Base-by-base conservation (phyloP, 2,888 invertebrate genomes). In the Campoplex nolae region DNA sequence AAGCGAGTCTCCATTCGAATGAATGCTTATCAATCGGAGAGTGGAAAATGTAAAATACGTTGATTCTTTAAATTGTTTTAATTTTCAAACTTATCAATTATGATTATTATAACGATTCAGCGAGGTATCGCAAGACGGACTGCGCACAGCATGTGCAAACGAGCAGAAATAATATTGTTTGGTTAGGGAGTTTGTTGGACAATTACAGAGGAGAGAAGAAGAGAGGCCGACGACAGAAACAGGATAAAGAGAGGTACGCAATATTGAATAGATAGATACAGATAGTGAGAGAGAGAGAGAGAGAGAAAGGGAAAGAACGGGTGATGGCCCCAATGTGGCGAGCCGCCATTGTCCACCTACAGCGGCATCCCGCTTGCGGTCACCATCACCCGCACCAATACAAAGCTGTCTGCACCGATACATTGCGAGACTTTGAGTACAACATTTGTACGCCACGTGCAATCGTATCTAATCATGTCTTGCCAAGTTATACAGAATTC, bases 141-240 rank as follows among this genome's bases (percentile, higher is more conserved):
- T 51, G 71, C 71, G 71, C 71, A 76, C 56, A 67, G 58, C 73
- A 68, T 74, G 67, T 45, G 68, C 58, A 54, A 75, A 67, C 38
- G 84, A 79, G 51, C 67, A 32, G 67, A n/a, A 74, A 38, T 38
- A 38, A 62, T 42, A 42, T 81, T 89, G 88, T 85, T 89, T 79
- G 90, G 90, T 89, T 80, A 87, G 88, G 68, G 81, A 83, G 87
- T 83, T 88, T 85, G 80, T 84, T 84, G 85, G 84, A 86, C 85
- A 88, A 90, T 89, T 90, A 89, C 88, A 83, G 88, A 90, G 85
- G 45, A 23, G 35, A 74, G 38, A 13, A 65, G 58, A n/a, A 65
- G 58, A 73, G 58, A 62, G 35, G 7, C 58, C 67, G 77, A 62
- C 23, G 45, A 56, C 11, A 48, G 35, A 35, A 28, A 23, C 35